Evolutionary conservation across 2,888 invertebrate genomes (phyloP).

Genomic region (Heliconius ethilla): DNA sequence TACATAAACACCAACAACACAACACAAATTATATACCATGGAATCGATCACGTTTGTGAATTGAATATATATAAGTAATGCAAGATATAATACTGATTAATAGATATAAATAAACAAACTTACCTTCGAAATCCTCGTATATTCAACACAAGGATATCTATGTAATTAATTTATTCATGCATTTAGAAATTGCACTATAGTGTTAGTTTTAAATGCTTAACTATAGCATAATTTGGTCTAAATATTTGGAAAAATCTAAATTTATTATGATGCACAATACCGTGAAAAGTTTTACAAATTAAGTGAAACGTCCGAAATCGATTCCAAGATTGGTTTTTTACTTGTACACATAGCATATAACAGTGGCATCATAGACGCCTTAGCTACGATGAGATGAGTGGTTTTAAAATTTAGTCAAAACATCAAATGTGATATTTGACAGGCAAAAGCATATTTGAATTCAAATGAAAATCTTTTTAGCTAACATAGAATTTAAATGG

Average conservation of each 20-base stretch:
- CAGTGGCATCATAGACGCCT: conserved; percentile 35
- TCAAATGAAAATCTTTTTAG: conserved; percentile 38
- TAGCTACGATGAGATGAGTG: conserved; percentile 40
- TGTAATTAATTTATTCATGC: conserved; percentile 57
- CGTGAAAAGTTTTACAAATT: neutral
- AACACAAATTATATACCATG: conserved; percentile 62
- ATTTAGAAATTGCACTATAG: conserved; percentile 28
- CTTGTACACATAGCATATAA: conserved; percentile 42
- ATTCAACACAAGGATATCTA: conserved; percentile 38
- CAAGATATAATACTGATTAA: conserved; percentile 40
- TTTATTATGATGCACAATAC: neutral
- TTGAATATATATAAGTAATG: conserved; percentile 33
- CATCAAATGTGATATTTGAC: conserved; percentile 38
- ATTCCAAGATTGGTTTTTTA: conserved; percentile 67
- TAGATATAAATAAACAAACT: conserved; percentile 57
- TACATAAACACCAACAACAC: conserved; percentile 54
- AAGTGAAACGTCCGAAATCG: conserved; percentile 63
- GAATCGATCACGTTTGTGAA: conserved; percentile 73
- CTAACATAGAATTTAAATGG: conserved; percentile 39
- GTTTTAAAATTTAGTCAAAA: conserved; percentile 41
- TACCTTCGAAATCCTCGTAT: conserved; percentile 62
- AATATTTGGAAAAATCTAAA: neutral
- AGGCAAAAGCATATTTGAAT: conserved; percentile 41
- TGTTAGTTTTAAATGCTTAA: conserved; percentile 2
- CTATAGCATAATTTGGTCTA: neutral